Evolutionary conservation across 2,113 vertebrate genomes (phyloP).

Genomic region (Neoarius graeffei): DNA sequence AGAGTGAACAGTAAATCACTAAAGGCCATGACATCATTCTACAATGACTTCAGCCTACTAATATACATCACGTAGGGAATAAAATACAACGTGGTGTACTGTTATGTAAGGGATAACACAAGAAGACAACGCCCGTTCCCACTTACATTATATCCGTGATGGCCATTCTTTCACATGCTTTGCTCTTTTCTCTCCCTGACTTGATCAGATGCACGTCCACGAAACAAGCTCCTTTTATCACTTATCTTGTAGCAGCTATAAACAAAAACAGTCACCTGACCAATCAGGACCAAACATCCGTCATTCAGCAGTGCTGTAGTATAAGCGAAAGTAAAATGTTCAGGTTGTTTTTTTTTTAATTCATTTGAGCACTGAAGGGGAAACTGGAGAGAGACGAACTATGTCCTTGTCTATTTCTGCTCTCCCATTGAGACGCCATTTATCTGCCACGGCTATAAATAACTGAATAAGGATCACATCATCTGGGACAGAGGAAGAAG

Average conservation of each 20-base stretch:
- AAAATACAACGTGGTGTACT: background rate
- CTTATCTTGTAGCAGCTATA: background rate
- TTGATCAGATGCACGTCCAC: background rate
- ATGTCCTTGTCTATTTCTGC: slow-evolving; percentile 59
- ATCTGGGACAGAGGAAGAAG: slow-evolving; percentile 45
- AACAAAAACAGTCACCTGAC: background rate
- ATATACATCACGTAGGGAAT: background rate
- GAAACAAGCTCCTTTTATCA: background rate
- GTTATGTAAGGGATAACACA: background rate
- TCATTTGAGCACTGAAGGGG: background rate
- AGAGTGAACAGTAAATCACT: background rate
- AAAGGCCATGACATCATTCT: background rate
- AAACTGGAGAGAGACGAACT: slow-evolving; percentile 48
- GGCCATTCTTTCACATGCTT: too few species aligned
- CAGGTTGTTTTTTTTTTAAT: background rate
- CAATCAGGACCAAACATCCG: background rate
- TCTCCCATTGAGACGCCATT: slow-evolving; percentile 61
- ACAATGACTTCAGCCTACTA: background rate
- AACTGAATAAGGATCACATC: slow-evolving; percentile 65
- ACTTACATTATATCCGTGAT: too few species aligned
- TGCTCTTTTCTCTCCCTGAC: too few species aligned
- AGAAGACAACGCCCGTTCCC: too few species aligned
- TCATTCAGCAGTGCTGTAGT: background rate
- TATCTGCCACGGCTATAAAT: slow-evolving; percentile 69
- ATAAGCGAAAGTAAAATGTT: background rate